Conservation (phyloP, 2,113 vertebrate species). For the Aphyosemion australe region DNA sequence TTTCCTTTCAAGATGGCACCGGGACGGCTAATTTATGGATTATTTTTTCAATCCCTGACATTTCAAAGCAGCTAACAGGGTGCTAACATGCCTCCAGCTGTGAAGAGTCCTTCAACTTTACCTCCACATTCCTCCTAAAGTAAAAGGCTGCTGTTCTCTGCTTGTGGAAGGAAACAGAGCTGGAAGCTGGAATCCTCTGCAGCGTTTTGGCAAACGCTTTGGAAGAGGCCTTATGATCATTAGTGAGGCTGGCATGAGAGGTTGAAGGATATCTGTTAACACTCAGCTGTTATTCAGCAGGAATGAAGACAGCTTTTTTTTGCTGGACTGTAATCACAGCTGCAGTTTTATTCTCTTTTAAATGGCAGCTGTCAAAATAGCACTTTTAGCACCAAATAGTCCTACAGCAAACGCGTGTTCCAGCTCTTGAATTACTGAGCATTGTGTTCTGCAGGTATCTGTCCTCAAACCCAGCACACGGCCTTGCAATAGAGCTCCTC, state of each 20-base stretch:
- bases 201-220: constrained; percentile 64
- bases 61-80: constrained; percentile 54
- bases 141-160: constrained; percentile 56
- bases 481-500: constrained; percentile 53
- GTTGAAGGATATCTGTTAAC: constrained; percentile 73
- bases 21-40: constrained; percentile 44
- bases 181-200: constrained; percentile 62
- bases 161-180: constrained; percentile 61
- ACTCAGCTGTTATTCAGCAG: constrained; percentile 69
- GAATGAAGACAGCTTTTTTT: constrained; percentile 64
- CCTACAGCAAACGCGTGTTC: constrained; percentile 32
- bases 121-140: constrained; percentile 62
- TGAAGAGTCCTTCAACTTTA: constrained; percentile 63
- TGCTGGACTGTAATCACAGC: constrained; percentile 70
- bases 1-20: constrained; percentile 47
- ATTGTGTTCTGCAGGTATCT: constrained; percentile 27
- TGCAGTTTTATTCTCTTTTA: constrained; percentile 71
- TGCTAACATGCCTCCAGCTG: constrained; percentile 68
- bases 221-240: constrained; percentile 76
- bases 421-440: constrained; percentile 58
- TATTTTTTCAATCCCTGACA: constrained; percentile 52
- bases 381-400: constrained; percentile 52
- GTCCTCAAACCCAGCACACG: constrained; percentile 27
- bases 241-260: constrained; percentile 73
- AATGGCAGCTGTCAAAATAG: constrained; percentile 81